Evolutionary conservation across 2,888 invertebrate species (phyloP), one percentile per base, ranked within the genome.

Genomic region (Euzophera pinguis): DNA sequence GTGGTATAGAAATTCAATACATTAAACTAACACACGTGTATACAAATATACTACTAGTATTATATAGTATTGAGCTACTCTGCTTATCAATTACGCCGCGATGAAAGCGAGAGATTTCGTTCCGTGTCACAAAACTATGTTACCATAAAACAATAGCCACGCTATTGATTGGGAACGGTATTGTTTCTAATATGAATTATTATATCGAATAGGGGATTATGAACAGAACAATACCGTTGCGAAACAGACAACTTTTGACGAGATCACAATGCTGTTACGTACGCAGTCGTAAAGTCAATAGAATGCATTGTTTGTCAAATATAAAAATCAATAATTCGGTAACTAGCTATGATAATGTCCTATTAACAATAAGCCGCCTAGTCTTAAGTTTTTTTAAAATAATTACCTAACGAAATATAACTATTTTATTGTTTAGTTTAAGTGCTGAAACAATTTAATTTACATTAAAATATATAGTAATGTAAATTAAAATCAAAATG

Each of bases 171-270:
- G 6, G 13, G 32, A 47, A 29, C 16, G 45, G 53, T 38, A 56
- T 59, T 56, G 59, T 59, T 52, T 56, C 52, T 37, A 49, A 47
- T 55, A 59, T 55, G 47, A 56, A 56, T 56, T 35, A 54, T 56
- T 53, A 55, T 52, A 56, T 56, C 52, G 58, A 59, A 59, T 54
- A 37, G 47, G 13, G 48, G 35, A 42, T 38, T 4, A 47, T 53
- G 29, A 45, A 45, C 29, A 9, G 7, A 54, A 59, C 59, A 59
- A 59, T 59, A 16, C 13, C 9, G 48, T 52, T 56, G 47, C 53
- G 45, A 35, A 37, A 53, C 50, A 27, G 29, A 22, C 22, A 22
- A 5, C 22, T 47, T 34, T 45, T 35, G 55, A 53, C 43, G 27
- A 54, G 43, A 49, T 17, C 39, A 50, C 47, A 55, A 48, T 39